phyloP scores from a whole-genome alignment of 2,113 vertebrate genomes.

The Nannobrachium achirus region DNA sequence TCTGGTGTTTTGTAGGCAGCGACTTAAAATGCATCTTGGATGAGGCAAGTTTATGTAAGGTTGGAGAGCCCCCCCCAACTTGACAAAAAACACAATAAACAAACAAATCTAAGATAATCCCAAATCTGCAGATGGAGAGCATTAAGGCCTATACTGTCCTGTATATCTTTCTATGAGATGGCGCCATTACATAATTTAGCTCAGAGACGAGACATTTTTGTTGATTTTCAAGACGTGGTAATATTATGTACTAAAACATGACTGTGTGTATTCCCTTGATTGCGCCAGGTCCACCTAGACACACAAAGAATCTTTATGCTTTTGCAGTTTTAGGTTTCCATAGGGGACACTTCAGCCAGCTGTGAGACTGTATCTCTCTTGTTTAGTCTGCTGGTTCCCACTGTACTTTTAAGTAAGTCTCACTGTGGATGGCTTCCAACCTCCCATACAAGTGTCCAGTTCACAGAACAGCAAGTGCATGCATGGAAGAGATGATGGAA shows the following conservation, averaged over 20 bases:
- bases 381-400: conserved; percentile 50
- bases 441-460: conserved; percentile 23
- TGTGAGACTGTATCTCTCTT: conserved; percentile 31
- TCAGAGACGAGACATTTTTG: conserved; percentile 14
- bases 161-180: neutral
- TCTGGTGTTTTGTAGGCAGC: conserved; percentile 30
- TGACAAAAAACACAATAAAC: no score
- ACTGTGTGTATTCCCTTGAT: neutral
- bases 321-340: conserved; percentile 16
- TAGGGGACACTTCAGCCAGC: conserved; percentile 23
- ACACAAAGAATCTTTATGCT: neutral
- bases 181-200: conserved; percentile 6
- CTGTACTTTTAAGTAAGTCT: conserved; percentile 35
- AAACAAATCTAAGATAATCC: no score
- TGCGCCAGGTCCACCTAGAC: neutral
- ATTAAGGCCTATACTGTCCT: no score
- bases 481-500: conserved; percentile 43
- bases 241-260: conserved; percentile 1
- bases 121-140: no score
- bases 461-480: conserved; percentile 38
- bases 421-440: conserved; percentile 22
- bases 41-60: conserved; percentile 34
- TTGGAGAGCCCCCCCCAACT: conserved; percentile 22
- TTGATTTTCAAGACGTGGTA: conserved; percentile 5
- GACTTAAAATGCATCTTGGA: conserved; percentile 28